Base-by-base conservation (phyloP, 2,888 invertebrate genomes). In the Microplitis deprimator region DNA sequence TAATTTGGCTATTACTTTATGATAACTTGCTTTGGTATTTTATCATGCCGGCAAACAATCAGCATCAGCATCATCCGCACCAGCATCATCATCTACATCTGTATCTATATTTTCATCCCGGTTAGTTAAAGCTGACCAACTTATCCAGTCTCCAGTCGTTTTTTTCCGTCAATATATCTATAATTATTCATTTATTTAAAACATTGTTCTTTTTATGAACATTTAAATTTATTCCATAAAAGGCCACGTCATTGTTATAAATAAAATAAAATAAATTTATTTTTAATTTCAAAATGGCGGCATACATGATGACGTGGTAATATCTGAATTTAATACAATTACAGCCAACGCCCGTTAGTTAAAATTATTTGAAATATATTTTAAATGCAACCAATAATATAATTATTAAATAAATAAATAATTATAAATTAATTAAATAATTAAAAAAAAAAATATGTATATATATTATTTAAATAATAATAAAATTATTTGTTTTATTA, bases 311-410 rank as follows among this genome's bases (percentile, higher is more conserved):
- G 77, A 77, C 77, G 77, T 74, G 77, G 70, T 65, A 10, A 41
- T 38, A 17, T 29, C 40, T 20, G 20, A 60, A 1, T 17, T 40
- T 20, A 17, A 16, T 71, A 67, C 65, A 29, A 17, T 82, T 80
- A 85, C 83, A 85, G 85, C 84, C 80, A 85, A 78, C 79, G 76
- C 77, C 75, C 73, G 70, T 74, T 72, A 39, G 29, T 7, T 5
- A 50, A 29, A 17, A 13, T 8, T 67, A 10, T 29, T 29, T 29
- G 5, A 65, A 65, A 29, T n/a, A 20, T 16, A 20, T 16, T 62
- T 62, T 62, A n/a, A 62, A 6, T 4, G 13, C 5, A 3, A 20
- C 5, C 10, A 29, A 38, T 67, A 5, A 6, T 1, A 10, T 64
- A 10, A 64, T 1, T 8, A 17, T 8, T 65, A 20, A 65, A 65